Evolutionary conservation across 2,113 vertebrate genomes (phyloP).

Genomic region (Cygnus atratus): DNA sequence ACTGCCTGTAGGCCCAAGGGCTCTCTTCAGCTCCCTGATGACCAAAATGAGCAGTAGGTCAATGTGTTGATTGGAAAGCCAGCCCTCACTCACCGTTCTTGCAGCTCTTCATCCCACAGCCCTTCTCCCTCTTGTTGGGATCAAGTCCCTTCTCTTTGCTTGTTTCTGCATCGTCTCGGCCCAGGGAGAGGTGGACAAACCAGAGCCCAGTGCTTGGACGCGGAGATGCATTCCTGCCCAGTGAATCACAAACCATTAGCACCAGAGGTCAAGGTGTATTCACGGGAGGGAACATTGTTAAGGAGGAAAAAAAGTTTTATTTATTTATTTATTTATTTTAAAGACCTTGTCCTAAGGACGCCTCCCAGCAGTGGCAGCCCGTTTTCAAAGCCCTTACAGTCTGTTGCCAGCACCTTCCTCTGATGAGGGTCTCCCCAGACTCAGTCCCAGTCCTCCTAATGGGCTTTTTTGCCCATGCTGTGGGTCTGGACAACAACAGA

Average conservation of each 20-base stretch:
- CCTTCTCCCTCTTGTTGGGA: background rate
- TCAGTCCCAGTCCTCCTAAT: background rate
- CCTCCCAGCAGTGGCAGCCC: background rate
- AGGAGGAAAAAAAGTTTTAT: background rate
- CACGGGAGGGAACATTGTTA: background rate
- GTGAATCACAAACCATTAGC: conserved; percentile 19
- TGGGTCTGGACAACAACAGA: background rate
- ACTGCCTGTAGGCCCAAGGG: background rate
- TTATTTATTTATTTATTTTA: no score
- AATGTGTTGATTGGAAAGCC: background rate
- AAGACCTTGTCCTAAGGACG: background rate
- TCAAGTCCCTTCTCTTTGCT: background rate
- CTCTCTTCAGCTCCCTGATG: background rate
- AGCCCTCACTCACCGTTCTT: background rate
- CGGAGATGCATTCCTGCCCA: background rate
- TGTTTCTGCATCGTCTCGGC: background rate
- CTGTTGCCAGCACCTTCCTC: background rate
- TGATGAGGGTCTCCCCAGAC: background rate
- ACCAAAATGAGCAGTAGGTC: background rate
- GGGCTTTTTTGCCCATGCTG: background rate
- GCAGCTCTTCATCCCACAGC: background rate
- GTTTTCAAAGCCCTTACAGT: background rate
- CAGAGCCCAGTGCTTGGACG: background rate
- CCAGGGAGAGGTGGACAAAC: background rate
- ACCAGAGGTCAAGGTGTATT: background rate